Evolutionary conservation across 2,113 vertebrate genomes (phyloP).

Genomic region (Bucco capensis): DNA sequence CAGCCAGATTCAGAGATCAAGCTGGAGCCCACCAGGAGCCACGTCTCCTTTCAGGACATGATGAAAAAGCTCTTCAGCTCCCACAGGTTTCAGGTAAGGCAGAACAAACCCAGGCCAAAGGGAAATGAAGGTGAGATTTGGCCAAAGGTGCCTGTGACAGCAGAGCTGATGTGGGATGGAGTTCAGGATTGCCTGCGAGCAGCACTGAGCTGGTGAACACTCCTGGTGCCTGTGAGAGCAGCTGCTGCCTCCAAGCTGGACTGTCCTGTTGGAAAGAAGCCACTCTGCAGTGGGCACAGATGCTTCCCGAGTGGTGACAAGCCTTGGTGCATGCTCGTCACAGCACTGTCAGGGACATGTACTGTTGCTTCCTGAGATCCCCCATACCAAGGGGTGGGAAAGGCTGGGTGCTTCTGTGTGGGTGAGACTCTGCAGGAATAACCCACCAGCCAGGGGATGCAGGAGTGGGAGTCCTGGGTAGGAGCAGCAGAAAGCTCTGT

Average conservation of each 20-base stretch:
- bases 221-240: fast-evolving
- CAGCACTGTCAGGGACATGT: fast-evolving
- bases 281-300: fast-evolving
- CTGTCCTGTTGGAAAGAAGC: fast-evolving
- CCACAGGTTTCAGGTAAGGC: slow-evolving; percentile 86
- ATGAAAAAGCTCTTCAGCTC: slow-evolving; percentile 83
- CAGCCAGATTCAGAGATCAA: background rate
- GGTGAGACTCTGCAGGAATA: background rate
- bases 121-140: background rate
- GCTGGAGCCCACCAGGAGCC: slow-evolving; percentile 14
- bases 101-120: background rate
- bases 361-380: background rate
- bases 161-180: fast-evolving
- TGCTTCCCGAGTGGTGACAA: background rate
- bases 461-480: background rate
- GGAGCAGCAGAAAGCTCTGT: background rate
- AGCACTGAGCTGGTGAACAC: fast-evolving
- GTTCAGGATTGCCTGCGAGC: background rate
- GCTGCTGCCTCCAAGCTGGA: background rate
- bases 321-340: background rate
- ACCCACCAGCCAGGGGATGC: fast-evolving
- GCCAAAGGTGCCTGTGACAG: background rate
- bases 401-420: fast-evolving
- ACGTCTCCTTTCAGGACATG: slow-evolving; percentile 71
- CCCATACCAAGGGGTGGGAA: fast-evolving